These are phyloP conservation scores for Microtus pennsylvanicus DNA, from an alignment of 2,113 vertebrate genomes.

Conservation along the genomic window DNA sequence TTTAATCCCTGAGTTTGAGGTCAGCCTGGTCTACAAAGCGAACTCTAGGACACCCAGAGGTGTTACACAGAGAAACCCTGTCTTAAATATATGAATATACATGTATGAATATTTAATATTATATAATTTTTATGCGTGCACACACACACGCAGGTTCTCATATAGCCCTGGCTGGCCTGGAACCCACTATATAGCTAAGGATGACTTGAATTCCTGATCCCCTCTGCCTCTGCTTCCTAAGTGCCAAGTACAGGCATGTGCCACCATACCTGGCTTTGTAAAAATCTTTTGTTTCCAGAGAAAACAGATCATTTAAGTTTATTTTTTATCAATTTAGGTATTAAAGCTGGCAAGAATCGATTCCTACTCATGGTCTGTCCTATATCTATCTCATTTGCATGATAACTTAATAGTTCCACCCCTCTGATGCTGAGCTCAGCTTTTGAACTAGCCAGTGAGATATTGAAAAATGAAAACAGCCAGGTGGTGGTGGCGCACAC, in stretches of 20 bases:
- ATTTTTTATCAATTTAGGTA: background rate
- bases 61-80: background rate
- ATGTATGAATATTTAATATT: background rate
- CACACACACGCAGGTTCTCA: background rate
- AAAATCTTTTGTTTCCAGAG: slow-evolving; percentile 42
- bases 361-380: slow-evolving; percentile 1
- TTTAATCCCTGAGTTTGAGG: background rate
- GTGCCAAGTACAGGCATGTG: background rate
- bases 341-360: background rate
- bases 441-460: background rate
- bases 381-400: background rate
- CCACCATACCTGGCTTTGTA: background rate
- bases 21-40: background rate
- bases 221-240: background rate
- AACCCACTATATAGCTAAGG: background rate
- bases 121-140: background rate
- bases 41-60: background rate
- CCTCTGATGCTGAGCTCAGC: background rate
- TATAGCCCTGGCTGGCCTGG: background rate
- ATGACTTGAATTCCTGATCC: background rate
- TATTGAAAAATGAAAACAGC: slow-evolving; percentile 33
- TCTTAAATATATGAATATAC: background rate
- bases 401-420: slow-evolving; percentile 37
- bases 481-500: too few relatives aligned
- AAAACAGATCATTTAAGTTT: slow-evolving; percentile 31